These are phyloP conservation scores for Lampris incognitus DNA, from an alignment of 2,113 vertebrate genomes.

Conservation along the genomic window DNA sequence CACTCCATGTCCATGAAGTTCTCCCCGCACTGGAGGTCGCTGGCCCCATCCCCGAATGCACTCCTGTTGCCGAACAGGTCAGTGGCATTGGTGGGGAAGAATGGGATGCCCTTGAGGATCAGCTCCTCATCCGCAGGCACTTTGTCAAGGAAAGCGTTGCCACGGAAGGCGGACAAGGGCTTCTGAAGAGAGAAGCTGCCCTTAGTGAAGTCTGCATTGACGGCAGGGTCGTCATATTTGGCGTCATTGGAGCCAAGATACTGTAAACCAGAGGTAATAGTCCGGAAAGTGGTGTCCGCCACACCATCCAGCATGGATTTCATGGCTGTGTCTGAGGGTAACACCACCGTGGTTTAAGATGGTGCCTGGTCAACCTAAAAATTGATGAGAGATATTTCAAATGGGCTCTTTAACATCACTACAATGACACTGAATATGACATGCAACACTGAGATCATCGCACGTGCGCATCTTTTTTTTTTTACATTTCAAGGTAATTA, in stretches of 20 bases:
- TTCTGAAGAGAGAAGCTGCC: conserved; percentile 91
- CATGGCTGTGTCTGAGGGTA: conserved; percentile 86
- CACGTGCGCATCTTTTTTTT: no score
- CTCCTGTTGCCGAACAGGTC: conserved; percentile 93
- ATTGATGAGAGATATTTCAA: conserved; percentile 64
- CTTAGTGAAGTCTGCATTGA: conserved; percentile 89
- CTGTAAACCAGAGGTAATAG: conserved; percentile 96
- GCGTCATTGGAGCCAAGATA: conserved; percentile 94
- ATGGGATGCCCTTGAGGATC: conserved; percentile 86
- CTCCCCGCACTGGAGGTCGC: conserved; percentile 93
- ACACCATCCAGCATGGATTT: conserved; percentile 97
- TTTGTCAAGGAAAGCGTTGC: conserved; percentile 92
- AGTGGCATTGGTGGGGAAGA: conserved; percentile 90
- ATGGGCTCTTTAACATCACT: conserved; percentile 10
- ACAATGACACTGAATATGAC: background rate
- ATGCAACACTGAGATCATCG: background rate
- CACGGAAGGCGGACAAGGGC: conserved; percentile 92
- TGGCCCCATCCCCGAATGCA: conserved; percentile 87
- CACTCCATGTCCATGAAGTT: conserved; percentile 99
- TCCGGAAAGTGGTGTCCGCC: conserved; percentile 97
- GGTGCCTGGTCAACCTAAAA: conserved; percentile 66
- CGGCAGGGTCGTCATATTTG: conserved; percentile 90
- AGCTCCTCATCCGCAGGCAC: conserved; percentile 90
- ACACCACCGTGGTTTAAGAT: conserved; percentile 64
- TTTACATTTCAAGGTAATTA: no score